Percentiles rank a stretch among this genome's conserved stretches.
Evolutionary conservation across 2,113 vertebrate species (phyloP).

Genomic region (Sprattus sprattus): DNA sequence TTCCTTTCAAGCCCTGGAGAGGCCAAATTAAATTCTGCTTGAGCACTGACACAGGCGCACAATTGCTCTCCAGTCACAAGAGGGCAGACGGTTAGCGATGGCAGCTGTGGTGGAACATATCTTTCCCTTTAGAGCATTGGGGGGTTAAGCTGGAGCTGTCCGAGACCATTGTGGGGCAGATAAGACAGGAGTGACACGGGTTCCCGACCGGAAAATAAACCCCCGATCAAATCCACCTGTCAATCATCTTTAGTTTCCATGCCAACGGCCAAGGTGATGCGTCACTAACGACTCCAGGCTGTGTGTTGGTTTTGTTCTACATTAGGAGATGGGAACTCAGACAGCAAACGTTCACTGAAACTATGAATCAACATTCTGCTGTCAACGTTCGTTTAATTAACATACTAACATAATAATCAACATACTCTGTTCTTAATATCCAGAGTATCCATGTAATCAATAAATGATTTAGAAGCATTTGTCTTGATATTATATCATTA

Average conservation of each 20-base stretch:
- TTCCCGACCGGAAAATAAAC: neutral
- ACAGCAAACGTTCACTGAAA: too few species aligned
- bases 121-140: neutral
- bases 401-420: too few species aligned
- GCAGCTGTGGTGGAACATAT: neutral
- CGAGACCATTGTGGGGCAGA: neutral
- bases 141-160: neutral
- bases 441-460: too few species aligned
- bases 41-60: neutral
- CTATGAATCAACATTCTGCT: too few species aligned
- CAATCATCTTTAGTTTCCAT: slow-evolving; percentile 6
- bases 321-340: neutral
- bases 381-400: too few species aligned
- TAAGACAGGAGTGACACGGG: neutral
- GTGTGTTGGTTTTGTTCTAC: neutral
- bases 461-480: too few species aligned
- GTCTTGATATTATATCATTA: too few species aligned
- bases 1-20: neutral
- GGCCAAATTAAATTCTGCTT: slow-evolving; percentile 5
- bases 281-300: slow-evolving; percentile 10
- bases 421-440: too few species aligned
- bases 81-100: neutral
- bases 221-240: neutral
- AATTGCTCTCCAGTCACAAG: neutral
- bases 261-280: neutral